These are phyloP conservation scores for Calameuta idolon DNA, from an alignment of 2,888 invertebrate genomes.

Conservation along the genomic window DNA sequence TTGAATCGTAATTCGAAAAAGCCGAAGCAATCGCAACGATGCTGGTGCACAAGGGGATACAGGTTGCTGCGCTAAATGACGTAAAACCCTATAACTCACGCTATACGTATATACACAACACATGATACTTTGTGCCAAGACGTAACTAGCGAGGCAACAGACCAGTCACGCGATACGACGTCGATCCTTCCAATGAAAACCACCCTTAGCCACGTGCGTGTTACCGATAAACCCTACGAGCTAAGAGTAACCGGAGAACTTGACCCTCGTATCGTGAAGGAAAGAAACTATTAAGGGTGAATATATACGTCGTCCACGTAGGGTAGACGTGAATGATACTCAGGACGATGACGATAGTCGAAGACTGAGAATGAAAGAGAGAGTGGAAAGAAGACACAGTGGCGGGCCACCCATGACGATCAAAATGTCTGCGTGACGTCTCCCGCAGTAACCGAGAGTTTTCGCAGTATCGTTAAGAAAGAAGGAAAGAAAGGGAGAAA, in stretches of 20 bases:
- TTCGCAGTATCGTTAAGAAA: conserved; percentile 6
- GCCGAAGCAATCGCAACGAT: not conserved
- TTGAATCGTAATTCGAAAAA: not conserved
- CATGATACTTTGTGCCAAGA: not conserved
- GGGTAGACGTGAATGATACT: not conserved
- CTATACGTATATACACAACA: not conserved
- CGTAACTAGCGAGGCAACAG: not conserved
- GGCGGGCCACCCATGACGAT: not conserved
- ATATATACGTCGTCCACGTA: not conserved
- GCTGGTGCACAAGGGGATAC: not conserved
- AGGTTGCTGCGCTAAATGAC: not conserved
- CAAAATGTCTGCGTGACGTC: not conserved
- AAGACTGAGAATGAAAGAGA: not conserved
- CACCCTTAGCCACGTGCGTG: not conserved
- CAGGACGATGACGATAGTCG: not conserved
- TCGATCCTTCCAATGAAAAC: not conserved
- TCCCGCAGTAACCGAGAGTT: conserved; percentile 14
- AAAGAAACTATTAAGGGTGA: not conserved
- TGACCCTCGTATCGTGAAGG: not conserved
- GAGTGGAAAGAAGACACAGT: not conserved
- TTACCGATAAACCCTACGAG: not conserved
- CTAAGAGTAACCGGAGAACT: not conserved
- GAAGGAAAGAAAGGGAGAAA: not conserved
- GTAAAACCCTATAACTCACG: not conserved
- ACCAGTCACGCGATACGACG: not conserved